Percentiles rank a stretch among this genome's conserved stretches.
Conservation (phyloP, 1,140 invertebrate species). For the Orius insidiosus region DNA sequence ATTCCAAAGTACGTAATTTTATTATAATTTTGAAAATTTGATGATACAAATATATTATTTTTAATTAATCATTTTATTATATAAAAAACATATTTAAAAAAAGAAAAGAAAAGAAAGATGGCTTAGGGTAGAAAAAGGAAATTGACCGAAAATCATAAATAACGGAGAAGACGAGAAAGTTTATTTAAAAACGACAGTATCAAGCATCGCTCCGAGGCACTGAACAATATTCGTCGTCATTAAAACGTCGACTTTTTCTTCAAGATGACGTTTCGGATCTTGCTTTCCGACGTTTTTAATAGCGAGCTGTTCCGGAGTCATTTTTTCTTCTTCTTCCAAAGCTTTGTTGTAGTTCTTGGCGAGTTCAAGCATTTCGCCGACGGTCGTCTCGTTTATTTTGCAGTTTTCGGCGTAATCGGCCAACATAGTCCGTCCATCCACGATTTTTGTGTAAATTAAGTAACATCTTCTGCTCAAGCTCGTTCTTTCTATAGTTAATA, state of each 20-base stretch:
- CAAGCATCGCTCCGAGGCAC: conserved; percentile 94
- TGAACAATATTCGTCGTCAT: conserved; percentile 99
- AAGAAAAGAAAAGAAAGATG: no score
- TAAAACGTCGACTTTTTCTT: conserved; percentile 93
- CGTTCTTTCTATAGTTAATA: conserved; percentile 98
- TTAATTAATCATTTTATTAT: no score
- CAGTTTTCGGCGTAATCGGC: conserved; percentile 92
- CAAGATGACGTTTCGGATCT: conserved; percentile 98
- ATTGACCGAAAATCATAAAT: no score
- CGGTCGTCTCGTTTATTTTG: conserved; percentile 75
- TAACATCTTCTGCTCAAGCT: conserved; percentile 98
- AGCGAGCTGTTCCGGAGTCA: conserved; percentile 98
- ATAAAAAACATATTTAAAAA: no score
- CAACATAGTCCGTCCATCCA: conserved; percentile 98
- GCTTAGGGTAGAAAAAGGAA: no score
- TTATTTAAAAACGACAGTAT: conserved; percentile 92
- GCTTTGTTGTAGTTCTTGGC: conserved; percentile 99
- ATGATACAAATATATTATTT: no score
- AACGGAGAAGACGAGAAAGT: conserved; percentile 3
- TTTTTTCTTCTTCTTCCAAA: conserved; percentile 97
- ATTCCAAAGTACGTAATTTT: no score
- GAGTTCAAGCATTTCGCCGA: conserved; percentile 90
- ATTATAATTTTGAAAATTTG: no score
- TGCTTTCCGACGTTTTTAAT: conserved; percentile 99
- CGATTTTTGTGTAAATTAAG: conserved; percentile 95